phyloP scores from a whole-genome alignment of 2,888 invertebrate species.

The Drosophila tripunctata region DNA sequence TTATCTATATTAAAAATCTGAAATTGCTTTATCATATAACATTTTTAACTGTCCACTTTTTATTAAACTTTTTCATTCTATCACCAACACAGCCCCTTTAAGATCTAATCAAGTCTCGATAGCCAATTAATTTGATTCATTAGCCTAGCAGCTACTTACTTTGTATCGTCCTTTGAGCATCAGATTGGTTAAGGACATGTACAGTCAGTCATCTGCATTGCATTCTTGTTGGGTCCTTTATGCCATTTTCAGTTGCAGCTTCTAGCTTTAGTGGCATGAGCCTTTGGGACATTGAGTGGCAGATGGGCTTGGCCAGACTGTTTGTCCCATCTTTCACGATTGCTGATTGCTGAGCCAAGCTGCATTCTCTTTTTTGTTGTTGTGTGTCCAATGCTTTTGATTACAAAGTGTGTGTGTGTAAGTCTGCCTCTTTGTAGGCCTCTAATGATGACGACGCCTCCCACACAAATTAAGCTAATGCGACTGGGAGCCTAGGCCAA shows the following conservation, averaged over 20 bases:
- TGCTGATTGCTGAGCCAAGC: constrained; percentile 44
- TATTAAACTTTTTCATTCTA: no score
- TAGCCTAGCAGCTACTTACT: background rate
- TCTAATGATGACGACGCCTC: constrained; percentile 69
- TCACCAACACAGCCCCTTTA: no score
- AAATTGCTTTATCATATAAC: no score
- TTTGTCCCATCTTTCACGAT: constrained; percentile 52
- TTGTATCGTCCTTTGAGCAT: background rate
- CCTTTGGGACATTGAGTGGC: constrained; percentile 24
- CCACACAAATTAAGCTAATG: constrained; percentile 77
- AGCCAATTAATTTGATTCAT: background rate
- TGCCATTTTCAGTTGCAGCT: constrained; percentile 4
- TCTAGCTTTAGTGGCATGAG: background rate
- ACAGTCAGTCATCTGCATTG: background rate
- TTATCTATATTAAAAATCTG: no score
- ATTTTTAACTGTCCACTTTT: no score
- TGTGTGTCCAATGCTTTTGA: constrained; percentile 56
- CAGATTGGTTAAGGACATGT: background rate
- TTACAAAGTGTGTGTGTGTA: constrained; percentile 40
- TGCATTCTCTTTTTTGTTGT: constrained; percentile 35
- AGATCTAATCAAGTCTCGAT: no score
- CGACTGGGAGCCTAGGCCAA: constrained; percentile 42
- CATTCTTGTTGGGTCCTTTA: background rate
- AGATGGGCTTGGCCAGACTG: constrained; percentile 12
- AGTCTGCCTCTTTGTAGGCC: background rate